Evolutionary conservation across 2,888 invertebrate genomes (phyloP), one percentile per base, ranked within the genome.

Genomic region (Eumerus sabulonum): DNA sequence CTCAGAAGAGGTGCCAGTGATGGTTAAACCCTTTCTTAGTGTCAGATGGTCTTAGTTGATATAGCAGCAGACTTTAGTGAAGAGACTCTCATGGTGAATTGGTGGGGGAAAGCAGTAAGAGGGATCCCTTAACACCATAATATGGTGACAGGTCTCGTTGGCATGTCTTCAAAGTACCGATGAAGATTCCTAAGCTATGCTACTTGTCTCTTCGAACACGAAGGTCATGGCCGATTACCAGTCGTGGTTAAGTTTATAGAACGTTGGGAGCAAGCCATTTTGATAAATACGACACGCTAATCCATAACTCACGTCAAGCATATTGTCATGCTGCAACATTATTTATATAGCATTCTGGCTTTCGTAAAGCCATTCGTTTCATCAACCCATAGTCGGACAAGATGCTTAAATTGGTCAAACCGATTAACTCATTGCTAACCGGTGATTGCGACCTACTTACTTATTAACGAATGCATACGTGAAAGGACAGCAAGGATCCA

Each of bases 1-100:
- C 72, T 38, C 60, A 50, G 2, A 40, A 50, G 35, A 51, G 62
- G 67, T 77, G 72, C 50, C 72, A 67, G 27, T 72, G 66, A 72
- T 16, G 62, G 72, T 62, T 72, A 72, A 77, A 72, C 56, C 66
- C 57, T 42, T 54, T 76, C 60, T 76, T 67, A 62, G 57, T 67
- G 76, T 77, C 72, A 72, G 27, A 13, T 19, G 40, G 40, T 71
- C 47, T 66, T 72, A 60, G 60, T 2, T 4, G 27, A 27, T 27
- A 27, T 27, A n/a, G n/a, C n/a, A n/a, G n/a, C n/a, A n/a, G n/a
- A n/a, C n/a, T n/a, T n/a, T n/a, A n/a, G 27, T 4, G 27, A 27
- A 27, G 27, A 27, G 7, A 7, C 27, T 27, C 27, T 27, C 7
- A 27, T 7, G 2, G 27, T 7, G 7, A 27, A 27, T 27, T 27